Base-by-base conservation (phyloP, 1,140 invertebrate genomes). In the Trichoplusia ni region DNA sequence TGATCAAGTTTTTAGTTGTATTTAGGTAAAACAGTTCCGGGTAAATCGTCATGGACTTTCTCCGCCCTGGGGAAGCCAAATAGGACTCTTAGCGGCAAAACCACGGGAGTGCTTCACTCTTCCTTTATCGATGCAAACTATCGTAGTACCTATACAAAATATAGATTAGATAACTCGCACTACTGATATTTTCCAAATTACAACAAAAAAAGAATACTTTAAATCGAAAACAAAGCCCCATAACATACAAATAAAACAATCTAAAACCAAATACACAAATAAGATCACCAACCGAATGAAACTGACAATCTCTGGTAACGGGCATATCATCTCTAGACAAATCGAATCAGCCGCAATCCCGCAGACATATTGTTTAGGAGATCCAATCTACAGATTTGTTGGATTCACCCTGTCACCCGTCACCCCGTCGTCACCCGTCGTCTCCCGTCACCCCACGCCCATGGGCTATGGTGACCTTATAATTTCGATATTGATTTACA, bases 271-370 rank as follows among this genome's bases (percentile, higher is more conserved):
- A 51, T 19, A 51, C 7, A 27, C 29, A 19, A 35, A 31, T 18
- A 31, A 4, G 16, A 51, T 51, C 47, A 27, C n/a, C 7, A 1
- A 7, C 18, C 7, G 18, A 29, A 31, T 31, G 16, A 21, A 44
- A 44, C 25, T 44, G 54, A 58, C 38, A 58, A 58, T 58, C 23
- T 58, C 37, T 23, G 29, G 16, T 11, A 23, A 42, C 37, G 38
- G 29, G 16, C 8, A 23, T 58, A 58, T 58, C 54, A 58, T 58
- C 38, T 31, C 27, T 31, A 1, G 5, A 21, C 38, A 58, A 58
- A 58, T 58, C 54, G 38, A 58, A 58, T 58, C 38, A 58, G 38
- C 6, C 54, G 23, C 54, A 44, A 58, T 58, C 54, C 54, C 25
- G 16, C 25, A 58, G 54, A 58, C 54, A 58, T 58, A 58, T 58